phyloP scores from a whole-genome alignment of 2,888 invertebrate genomes.

The Drosophila lutescens region DNA sequence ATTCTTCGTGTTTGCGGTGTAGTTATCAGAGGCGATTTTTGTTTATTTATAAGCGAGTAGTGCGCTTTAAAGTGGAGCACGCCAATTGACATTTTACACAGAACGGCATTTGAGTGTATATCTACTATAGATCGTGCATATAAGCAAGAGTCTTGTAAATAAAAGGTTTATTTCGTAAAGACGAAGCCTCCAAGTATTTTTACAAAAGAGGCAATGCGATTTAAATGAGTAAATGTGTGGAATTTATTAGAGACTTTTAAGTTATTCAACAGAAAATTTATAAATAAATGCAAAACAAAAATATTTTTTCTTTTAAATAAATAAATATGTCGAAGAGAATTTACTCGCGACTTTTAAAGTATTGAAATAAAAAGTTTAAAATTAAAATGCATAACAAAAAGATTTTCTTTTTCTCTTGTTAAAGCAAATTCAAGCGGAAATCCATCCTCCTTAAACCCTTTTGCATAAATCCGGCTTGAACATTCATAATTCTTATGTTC shows the following conservation, averaged over 20 bases:
- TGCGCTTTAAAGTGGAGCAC: conserved; percentile 63
- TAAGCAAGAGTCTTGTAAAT: conserved; percentile 1
- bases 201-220: background rate
- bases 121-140: conserved; percentile 2
- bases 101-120: conserved; percentile 15
- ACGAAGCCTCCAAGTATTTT: background rate
- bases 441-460: background rate
- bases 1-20: conserved; percentile 49
- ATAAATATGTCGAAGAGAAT: background rate
- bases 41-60: conserved; percentile 37
- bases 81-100: conserved; percentile 71
- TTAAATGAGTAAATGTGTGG: background rate
- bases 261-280: background rate
- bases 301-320: background rate
- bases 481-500: conserved; percentile 30
- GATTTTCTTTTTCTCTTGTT: background rate
- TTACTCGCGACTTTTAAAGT: no score
- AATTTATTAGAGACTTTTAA: no score
- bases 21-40: conserved; percentile 53
- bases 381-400: background rate
- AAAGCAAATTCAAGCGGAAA: conserved; percentile 2
- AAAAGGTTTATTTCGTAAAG: background rate
- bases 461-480: conserved; percentile 11
- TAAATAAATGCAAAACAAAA: background rate
- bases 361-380: background rate